Base-by-base conservation (phyloP, 2,113 vertebrate species). In the Solea senegalensis region DNA sequence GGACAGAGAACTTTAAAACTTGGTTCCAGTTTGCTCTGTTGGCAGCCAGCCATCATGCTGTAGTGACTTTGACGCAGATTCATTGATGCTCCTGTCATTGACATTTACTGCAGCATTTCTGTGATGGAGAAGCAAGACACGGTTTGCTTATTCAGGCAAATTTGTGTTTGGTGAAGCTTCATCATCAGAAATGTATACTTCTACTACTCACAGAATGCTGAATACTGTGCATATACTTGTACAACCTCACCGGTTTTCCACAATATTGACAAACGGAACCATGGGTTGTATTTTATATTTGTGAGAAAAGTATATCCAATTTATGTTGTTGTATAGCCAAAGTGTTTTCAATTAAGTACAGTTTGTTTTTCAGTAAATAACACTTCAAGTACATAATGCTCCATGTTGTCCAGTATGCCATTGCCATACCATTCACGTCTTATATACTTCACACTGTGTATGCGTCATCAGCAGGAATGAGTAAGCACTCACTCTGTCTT, bases 21-120 rank as follows among this genome's bases (percentile, higher is more conserved):
- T 8, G 3, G 16, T 52, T 64, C 78, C 26, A 61, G 9, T 4
- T 27, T 9, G 4, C 10, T 21, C 21, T 56, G 52, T 26, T 65
- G 65, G 64, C 63, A 75, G 66, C 49, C 52, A 48, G 71, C 61
- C 71, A 56, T 8, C 2, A 26, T 54, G 56, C 62, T 4, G 12
- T 68, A 74, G 72, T 52, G 60, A 71, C 0, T n/a, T 56, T 80
- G 70, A 51, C n/a, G 39, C 58, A 55, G 10, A 64, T 54, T 8
- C 21, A 39, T 46, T 8, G 50, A n/a, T 5, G 51, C 50, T 51
- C 11, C 8, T 49, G n/a, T 15, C 3, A 5, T 21, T 26, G 34
- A 52, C 46, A n/a, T n/a, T 50, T 13, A 13, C 12, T 69, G 59
- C 28, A 61, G 26, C 11, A 21, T 46, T 0, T 15, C 6, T 54